phyloP scores from a whole-genome alignment of 2,113 vertebrate species.

The Caranx ignobilis region DNA sequence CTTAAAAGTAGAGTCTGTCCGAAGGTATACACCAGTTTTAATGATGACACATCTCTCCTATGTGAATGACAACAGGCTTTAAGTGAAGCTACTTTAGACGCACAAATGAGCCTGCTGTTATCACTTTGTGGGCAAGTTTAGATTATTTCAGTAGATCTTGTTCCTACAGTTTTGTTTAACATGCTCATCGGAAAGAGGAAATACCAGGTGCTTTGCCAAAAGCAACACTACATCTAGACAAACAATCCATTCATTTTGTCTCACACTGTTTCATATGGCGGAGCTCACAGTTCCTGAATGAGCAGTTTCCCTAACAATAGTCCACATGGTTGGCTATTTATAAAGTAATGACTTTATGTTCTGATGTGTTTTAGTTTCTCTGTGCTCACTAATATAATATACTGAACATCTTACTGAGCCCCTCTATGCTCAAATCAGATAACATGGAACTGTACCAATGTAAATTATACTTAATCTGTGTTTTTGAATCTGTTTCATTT shows the following conservation, averaged over 20 bases:
- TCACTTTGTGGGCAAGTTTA: not conserved
- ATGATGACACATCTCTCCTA: not conserved
- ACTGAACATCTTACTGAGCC: not conserved
- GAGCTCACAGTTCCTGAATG: constrained; percentile 18
- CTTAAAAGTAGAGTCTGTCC: not conserved
- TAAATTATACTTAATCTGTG: not conserved
- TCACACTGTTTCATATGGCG: not conserved
- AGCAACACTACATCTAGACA: constrained; percentile 44
- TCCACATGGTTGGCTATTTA: not conserved
- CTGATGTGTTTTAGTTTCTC: not conserved
- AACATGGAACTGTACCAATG: not conserved
- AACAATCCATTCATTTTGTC: constrained; percentile 45
- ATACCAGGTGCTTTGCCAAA: constrained; percentile 50
- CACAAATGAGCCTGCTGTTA: not conserved
- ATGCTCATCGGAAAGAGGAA: constrained; percentile 37
- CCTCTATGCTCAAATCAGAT: not conserved
- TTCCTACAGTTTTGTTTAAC: constrained; percentile 6
- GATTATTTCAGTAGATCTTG: not conserved
- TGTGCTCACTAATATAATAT: not conserved
- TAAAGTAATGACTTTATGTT: not conserved
- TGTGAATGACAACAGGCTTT: not conserved
- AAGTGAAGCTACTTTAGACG: not conserved
- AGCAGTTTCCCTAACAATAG: constrained; percentile 28
- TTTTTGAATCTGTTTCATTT: not conserved
- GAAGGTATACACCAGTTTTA: not conserved